phyloP scores from a whole-genome alignment of 2,113 vertebrate species.

The Takifugu flavidus region DNA sequence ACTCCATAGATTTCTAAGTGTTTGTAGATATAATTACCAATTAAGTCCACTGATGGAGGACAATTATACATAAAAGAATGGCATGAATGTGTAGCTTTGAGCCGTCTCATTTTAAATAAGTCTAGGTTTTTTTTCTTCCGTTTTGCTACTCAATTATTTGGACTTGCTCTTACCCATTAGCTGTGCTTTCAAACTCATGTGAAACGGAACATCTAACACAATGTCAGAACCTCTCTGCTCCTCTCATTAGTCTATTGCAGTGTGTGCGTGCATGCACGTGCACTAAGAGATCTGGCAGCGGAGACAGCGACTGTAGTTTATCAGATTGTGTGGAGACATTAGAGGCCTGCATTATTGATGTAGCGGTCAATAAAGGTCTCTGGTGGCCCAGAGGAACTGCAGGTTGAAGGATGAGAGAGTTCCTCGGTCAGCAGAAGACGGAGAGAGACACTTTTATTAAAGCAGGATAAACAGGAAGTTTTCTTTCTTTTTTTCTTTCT shows the following conservation, averaged over 20 bases:
- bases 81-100: conserved; percentile 26
- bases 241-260: conserved; percentile 57
- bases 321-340: conserved; percentile 72
- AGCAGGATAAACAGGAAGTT: conserved; percentile 21
- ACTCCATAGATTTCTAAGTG: too few relatives aligned
- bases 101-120: conserved; percentile 35
- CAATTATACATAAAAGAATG: conserved; percentile 11
- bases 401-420: conserved; percentile 58
- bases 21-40: conserved; percentile 1
- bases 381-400: conserved; percentile 60
- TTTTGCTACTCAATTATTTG: conserved; percentile 62
- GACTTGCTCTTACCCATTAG: conserved; percentile 54
- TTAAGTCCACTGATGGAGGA: background rate
- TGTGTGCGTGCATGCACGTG: conserved; percentile 7
- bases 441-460: conserved; percentile 30
- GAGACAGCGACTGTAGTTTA: conserved; percentile 58
- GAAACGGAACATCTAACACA: conserved; percentile 45
- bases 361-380: conserved; percentile 73
- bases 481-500: background rate
- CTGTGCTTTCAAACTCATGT: conserved; percentile 49
- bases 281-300: conserved; percentile 1
- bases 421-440: conserved; percentile 26
- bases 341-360: conserved; percentile 75
- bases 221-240: conserved; percentile 52
- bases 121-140: conserved; percentile 32